A percentile compares a stretch with the other conserved stretches of the same genome.
phyloP scores from a whole-genome alignment of 2,113 vertebrate genomes.

The Etheostoma cragini region DNA sequence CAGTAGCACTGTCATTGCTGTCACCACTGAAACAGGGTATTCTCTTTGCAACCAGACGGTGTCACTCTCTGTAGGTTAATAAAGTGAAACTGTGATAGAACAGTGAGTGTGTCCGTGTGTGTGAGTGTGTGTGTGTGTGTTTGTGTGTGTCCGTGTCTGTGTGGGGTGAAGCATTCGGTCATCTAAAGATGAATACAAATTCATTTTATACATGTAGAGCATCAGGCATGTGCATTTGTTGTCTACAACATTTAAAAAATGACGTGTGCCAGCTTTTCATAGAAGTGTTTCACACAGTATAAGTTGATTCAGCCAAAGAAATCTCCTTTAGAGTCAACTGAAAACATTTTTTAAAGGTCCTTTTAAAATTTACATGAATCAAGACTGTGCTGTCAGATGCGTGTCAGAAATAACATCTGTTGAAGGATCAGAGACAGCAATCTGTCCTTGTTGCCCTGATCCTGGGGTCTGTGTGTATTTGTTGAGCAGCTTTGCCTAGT shows the following conservation, averaged over 20 bases:
- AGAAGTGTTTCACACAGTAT: background rate
- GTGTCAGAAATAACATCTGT: constrained; percentile 45
- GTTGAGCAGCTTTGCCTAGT: constrained; percentile 67
- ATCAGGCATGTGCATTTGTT: background rate
- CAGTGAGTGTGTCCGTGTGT: no score
- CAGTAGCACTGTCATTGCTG: background rate
- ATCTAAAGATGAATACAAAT: rapidly evolving
- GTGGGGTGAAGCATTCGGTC: background rate
- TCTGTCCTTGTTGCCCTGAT: constrained; percentile 57
- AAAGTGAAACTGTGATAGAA: background rate
- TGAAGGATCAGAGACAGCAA: constrained; percentile 52
- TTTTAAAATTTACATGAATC: constrained; percentile 1
- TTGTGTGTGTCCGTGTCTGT: no score
- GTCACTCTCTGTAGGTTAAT: constrained; percentile 71
- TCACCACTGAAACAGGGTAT: constrained; percentile 17
- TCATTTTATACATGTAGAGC: background rate
- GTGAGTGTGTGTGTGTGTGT: no score
- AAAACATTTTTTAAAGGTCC: background rate
- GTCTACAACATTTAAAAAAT: background rate
- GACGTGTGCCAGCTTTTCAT: background rate
- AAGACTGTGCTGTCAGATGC: constrained; percentile 7
- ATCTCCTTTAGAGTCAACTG: background rate
- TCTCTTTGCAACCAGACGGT: constrained; percentile 72
- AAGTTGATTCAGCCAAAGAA: background rate
- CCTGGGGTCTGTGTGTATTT: constrained; percentile 67